Evolutionary conservation across 2,888 invertebrate genomes (phyloP).

Genomic region (Calephelis perditalis): DNA sequence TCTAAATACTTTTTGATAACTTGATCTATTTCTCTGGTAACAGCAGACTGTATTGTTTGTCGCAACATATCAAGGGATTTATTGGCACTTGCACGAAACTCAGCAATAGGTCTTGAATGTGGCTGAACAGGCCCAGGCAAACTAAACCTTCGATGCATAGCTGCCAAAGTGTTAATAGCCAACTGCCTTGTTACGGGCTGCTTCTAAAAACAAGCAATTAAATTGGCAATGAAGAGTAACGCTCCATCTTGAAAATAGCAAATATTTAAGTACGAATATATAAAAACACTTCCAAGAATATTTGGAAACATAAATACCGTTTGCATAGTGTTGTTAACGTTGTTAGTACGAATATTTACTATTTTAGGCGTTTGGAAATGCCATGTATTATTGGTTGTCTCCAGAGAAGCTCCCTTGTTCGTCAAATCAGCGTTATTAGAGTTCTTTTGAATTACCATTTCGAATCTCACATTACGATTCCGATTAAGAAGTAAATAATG

Average conservation of each 20-base stretch:
- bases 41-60: constrained; percentile 86
- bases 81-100: constrained; percentile 80
- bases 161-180: constrained; percentile 83
- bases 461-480: constrained; percentile 30
- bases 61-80: constrained; percentile 86
- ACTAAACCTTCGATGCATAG: constrained; percentile 77
- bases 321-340: constrained; percentile 51
- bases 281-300: not conserved
- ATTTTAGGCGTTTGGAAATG: constrained; percentile 57
- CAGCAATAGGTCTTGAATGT: constrained; percentile 69
- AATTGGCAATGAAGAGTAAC: not conserved
- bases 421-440: constrained; percentile 55
- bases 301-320: constrained; percentile 40
- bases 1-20: constrained; percentile 88
- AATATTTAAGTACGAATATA: not conserved
- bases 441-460: constrained; percentile 71
- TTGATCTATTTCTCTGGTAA: constrained; percentile 87
- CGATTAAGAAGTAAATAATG: constrained; percentile 1
- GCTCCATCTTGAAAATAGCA: not conserved
- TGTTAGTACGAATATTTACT: constrained; percentile 45
- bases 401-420: constrained; percentile 43
- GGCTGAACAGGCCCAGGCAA: constrained; percentile 76
- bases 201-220: constrained; percentile 47
- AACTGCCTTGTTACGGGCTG: constrained; percentile 79
- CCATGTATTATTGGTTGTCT: constrained; percentile 52